Evolutionary conservation across 2,797 vertebrate genomes (phyloP).

Genomic region (Ammospiza maritima): DNA sequence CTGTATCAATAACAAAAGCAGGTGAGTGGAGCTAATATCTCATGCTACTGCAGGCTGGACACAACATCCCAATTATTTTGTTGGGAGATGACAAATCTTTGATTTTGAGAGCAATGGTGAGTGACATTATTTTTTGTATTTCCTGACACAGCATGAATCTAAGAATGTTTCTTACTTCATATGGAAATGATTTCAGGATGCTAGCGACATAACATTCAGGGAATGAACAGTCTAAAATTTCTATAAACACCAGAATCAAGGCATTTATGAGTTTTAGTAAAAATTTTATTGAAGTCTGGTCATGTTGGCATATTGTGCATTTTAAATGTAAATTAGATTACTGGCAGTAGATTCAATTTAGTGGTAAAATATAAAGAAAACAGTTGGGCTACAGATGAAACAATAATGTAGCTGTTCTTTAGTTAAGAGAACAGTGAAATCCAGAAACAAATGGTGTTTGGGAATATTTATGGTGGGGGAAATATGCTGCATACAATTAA

Average conservation of each 20-base stretch:
- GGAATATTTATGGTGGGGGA: slow-evolving; percentile 25
- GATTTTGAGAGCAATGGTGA: not conserved
- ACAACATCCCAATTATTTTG: rapidly evolving
- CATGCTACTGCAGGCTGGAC: not conserved
- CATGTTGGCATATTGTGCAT: slow-evolving; percentile 75
- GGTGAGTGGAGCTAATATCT: slow-evolving; percentile 13
- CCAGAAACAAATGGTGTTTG: slow-evolving; percentile 27
- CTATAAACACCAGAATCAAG: slow-evolving; percentile 78
- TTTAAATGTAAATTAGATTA: slow-evolving; percentile 82
- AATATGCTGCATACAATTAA: slow-evolving; percentile 21
- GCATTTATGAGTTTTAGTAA: slow-evolving; percentile 78
- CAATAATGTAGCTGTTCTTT: slow-evolving; percentile 74
- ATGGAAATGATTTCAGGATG: slow-evolving; percentile 76
- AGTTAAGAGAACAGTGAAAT: slow-evolving; percentile 70
- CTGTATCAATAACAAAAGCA: not conserved
- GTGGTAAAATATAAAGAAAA: slow-evolving; percentile 77
- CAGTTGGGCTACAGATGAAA: slow-evolving; percentile 68
- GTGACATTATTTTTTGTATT: slow-evolving; percentile 34
- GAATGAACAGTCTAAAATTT: slow-evolving; percentile 78
- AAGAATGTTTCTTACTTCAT: slow-evolving; percentile 69
- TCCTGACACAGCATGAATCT: slow-evolving; percentile 28
- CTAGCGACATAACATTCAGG: slow-evolving; percentile 46
- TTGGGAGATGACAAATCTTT: not conserved
- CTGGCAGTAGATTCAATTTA: slow-evolving; percentile 79
- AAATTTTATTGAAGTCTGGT: slow-evolving; percentile 78